Conservation (phyloP, 2,113 vertebrate species). For the Rhabdornis inornatus region DNA sequence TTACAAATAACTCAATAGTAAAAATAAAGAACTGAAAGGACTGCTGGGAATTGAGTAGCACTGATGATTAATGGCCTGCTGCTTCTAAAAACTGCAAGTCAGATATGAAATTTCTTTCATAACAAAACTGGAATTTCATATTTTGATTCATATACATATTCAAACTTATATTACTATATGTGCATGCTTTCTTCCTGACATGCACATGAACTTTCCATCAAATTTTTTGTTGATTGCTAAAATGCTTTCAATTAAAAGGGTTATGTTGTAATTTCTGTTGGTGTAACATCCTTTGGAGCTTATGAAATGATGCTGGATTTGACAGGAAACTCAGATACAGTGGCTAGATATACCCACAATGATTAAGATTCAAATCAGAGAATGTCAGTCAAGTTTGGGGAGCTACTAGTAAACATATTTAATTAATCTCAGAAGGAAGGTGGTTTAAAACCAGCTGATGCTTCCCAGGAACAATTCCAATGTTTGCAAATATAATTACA, state of each 20-base stretch:
- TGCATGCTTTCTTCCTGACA: background rate
- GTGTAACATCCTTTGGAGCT: background rate
- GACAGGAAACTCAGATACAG: background rate
- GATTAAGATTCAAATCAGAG: background rate
- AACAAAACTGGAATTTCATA: background rate
- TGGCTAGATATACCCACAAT: background rate
- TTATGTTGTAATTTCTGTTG: background rate
- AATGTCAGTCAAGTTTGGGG: background rate
- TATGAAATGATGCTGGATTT: background rate
- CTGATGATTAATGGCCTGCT: background rate
- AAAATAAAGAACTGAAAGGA: background rate
- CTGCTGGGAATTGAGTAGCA: background rate
- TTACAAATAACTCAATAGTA: background rate
- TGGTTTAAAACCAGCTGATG: background rate
- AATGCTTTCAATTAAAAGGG: background rate
- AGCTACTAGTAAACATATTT: background rate
- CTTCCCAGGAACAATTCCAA: background rate
- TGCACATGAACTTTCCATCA: rapidly evolving
- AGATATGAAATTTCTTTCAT: background rate
- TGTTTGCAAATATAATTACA: background rate
- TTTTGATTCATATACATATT: background rate
- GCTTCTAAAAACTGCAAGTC: background rate
- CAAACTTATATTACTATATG: background rate
- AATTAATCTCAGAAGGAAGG: background rate
- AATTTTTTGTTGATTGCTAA: background rate